These are phyloP conservation scores for Hydrophis major DNA, from an alignment of 2,797 vertebrate genomes.

Conservation along the genomic window DNA sequence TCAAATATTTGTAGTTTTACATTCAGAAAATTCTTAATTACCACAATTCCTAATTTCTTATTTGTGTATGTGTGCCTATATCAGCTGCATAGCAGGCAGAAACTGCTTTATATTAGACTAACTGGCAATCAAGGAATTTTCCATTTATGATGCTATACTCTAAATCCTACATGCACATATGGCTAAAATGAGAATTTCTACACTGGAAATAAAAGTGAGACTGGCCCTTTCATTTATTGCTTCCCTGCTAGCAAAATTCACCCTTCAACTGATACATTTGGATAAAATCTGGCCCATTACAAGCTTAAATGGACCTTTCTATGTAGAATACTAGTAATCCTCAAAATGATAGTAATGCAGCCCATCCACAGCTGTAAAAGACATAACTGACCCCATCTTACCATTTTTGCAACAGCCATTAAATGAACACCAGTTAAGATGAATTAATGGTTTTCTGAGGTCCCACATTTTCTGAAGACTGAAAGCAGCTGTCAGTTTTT, in stretches of 20 bases:
- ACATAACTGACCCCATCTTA: not conserved
- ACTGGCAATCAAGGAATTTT: constrained; percentile 7
- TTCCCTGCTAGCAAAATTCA: not conserved
- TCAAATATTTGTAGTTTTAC: constrained; percentile 30
- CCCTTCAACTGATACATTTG: not conserved
- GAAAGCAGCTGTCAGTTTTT: not conserved
- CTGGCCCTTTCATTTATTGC: not conserved
- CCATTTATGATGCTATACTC: not conserved
- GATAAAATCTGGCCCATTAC: not conserved
- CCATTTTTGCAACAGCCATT: not conserved
- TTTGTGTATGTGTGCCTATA: not conserved
- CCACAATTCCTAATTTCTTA: constrained; percentile 27
- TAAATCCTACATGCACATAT: not conserved
- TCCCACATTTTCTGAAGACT: not conserved
- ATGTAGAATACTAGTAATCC: not conserved
- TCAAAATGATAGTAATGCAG: not conserved
- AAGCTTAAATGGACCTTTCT: not conserved
- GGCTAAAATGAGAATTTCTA: not conserved
- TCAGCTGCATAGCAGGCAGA: not conserved
- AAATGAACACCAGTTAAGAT: not conserved
- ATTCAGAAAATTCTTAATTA: constrained; percentile 1
- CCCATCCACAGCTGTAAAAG: not conserved
- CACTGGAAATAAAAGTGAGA: too few relatives aligned
- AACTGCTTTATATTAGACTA: not conserved
- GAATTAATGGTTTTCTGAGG: not conserved